Base-by-base conservation (phyloP, 2,888 invertebrate species). In the Drosophila lacicola region DNA sequence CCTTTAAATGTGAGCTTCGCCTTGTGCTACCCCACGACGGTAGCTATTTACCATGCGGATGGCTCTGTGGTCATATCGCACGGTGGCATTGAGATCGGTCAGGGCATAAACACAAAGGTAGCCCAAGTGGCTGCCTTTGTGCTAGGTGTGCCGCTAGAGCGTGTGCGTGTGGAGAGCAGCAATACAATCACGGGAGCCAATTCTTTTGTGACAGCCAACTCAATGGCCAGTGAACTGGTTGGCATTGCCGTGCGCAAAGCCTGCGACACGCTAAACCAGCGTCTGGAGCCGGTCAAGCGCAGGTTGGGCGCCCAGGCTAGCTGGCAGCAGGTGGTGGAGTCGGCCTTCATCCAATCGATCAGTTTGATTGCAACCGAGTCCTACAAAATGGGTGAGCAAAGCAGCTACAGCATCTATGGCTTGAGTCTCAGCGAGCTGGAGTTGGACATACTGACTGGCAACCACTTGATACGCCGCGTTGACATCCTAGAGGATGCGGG, bases 401-500 rank as follows among this genome's bases (percentile, higher is more conserved):
- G 93, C 33, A 80, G 92, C 0, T 96, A 96, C 82, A 90, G 93
- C 45, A 93, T 96, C 56, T 96, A 94, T 82, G 96, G 95, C 0
- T 93, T 94, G 0, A 93, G 94, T 8, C 93, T 95, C 2, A 91
- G 94, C 4, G 97, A 97, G 92, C 93, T 96, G 0, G 96, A 97
- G 91, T 90, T 97, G 0, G 97, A 97, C 90, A 92, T 96, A 10
- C 92, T 97, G 42, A 96, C 96, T 0, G 97, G 97, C 1, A 95
- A 96, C 84, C 94, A 95, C 82, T 93, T 95, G 70, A 92, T 96
- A 9, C 91, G 90, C 8, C 93, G 96, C 73, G 95, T 96, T 0
- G 96, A 96, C 90, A 91, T 96, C 11, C 90, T 96, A 4, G 96
- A 96, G 90, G 96, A 96, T 88, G 94, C 94, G 6, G 96, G 96